These are phyloP conservation scores for Cynodonichthys magdalenae DNA, from an alignment of 2,797 vertebrate species.

Conservation along the genomic window DNA sequence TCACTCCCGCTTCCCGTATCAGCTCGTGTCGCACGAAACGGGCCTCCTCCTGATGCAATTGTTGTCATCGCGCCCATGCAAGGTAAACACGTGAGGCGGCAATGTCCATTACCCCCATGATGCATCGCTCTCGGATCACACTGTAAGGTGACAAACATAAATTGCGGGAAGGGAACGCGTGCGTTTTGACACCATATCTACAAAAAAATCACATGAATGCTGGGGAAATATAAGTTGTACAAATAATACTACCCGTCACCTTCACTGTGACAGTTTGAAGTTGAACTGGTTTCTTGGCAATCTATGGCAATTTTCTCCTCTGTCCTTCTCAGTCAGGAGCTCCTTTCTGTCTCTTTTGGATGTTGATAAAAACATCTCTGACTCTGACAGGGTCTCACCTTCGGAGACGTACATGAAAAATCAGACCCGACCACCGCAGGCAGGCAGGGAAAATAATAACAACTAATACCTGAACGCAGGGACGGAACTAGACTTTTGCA, in stretches of 20 bases:
- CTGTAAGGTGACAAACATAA: constrained; percentile 18
- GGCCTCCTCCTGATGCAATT: constrained; percentile 44
- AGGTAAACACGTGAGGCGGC: constrained; percentile 59
- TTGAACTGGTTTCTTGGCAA: constrained; percentile 2
- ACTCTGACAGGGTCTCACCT: constrained; percentile 24
- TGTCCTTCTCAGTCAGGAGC: constrained; percentile 22
- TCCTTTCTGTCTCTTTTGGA: constrained; percentile 24
- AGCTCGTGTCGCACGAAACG: constrained; percentile 61
- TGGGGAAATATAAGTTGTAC: neutral
- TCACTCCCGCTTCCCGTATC: constrained; percentile 81
- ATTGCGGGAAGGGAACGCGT: neutral
- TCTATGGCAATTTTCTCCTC: neutral
- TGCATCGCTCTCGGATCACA: constrained; percentile 41
- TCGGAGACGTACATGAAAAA: constrained; percentile 14
- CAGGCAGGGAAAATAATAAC: constrained; percentile 32
- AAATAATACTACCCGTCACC: constrained; percentile 3
- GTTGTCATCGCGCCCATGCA: constrained; percentile 55
- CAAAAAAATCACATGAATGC: too few relatives aligned
- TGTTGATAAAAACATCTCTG: constrained; percentile 42
- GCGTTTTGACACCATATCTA: neutral
- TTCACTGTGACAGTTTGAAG: constrained; percentile 7
- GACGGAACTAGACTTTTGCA: too few relatives aligned
- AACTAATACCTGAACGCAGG: constrained; percentile 20
- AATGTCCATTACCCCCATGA: constrained; percentile 26
- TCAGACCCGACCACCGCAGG: constrained; percentile 15